Evolutionary conservation across 1,140 invertebrate species (phyloP), one percentile per base, ranked within the genome.

Genomic region (Atta colombica): DNA sequence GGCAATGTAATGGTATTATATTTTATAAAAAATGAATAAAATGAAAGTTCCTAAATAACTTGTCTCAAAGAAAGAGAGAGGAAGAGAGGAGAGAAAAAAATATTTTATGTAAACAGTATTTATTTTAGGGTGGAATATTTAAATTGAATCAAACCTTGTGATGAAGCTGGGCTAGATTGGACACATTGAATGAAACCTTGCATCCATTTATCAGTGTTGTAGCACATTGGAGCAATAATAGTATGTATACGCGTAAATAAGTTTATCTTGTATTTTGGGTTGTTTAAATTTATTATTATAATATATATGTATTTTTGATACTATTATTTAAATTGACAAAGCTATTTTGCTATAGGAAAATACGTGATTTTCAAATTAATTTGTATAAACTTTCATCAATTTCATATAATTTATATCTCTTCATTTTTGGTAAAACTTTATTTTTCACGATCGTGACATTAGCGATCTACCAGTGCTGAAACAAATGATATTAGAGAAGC

Each of bases 101-200:
- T 74, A 68, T 45, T 77, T 75, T 69, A 58, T 74, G 7, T 72
- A 74, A 84, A 75, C 18, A 61, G 51, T 49, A 31, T 86, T 86
- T 80, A 75, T 91, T 91, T 72, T 82, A 93, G 92, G 92, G 92
- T 93, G 92, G 91, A 89, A 92, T 89, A 89, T 86, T 89, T 93
- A 93, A 91, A 90, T 92, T 87, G 88, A 87, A 80, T 77, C 25
- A 77, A 82, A 69, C 78, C 87, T 87, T 86, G 86, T 90, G 87
- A 88, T 90, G 91, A 81, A 88, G 88, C 45, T 82, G 86, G 78
- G 69, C 71, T 84, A 82, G 85, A 63, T 87, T 88, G 82, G 78
- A 90, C 61, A 90, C 53, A 88, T 87, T 90, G 85, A 87, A 90
- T 81, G 75, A 90, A 87, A 80, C 66, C 91, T 91, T 87, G 84